Evolutionary conservation across 2,888 invertebrate genomes (phyloP).

Genomic region (Unio pictorum): DNA sequence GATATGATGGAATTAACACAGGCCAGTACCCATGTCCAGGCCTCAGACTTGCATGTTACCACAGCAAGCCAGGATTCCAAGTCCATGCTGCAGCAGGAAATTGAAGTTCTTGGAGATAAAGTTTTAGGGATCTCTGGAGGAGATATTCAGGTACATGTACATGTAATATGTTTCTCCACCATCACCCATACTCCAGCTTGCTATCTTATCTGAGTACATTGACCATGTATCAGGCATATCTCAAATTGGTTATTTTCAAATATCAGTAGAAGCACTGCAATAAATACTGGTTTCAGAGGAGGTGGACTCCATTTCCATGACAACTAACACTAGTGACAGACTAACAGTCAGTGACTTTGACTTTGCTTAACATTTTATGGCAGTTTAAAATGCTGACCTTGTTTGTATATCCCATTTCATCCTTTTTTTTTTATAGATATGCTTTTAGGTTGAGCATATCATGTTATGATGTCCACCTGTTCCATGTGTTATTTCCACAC

Average conservation of each 20-base stretch:
- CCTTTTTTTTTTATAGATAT: too few species aligned
- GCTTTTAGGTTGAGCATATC: too few species aligned
- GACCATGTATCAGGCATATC: background rate
- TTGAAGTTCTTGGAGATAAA: conserved; percentile 27
- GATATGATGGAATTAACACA: conserved; percentile 36
- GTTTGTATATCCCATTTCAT: too few species aligned
- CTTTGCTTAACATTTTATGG: too few species aligned
- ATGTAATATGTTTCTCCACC: conserved; percentile 7
- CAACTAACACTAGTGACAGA: too few species aligned
- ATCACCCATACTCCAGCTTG: background rate
- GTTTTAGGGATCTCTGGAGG: conserved; percentile 25
- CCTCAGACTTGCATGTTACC: background rate
- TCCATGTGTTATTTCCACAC: too few species aligned
- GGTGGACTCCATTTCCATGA: too few species aligned
- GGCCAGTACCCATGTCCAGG: conserved; percentile 10
- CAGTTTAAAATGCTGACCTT: too few species aligned
- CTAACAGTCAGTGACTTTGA: too few species aligned
- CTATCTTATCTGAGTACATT: background rate
- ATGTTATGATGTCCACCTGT: too few species aligned
- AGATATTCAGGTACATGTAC: conserved; percentile 13
- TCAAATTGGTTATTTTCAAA: background rate
- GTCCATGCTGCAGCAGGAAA: conserved; percentile 24
- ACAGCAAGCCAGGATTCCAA: conserved; percentile 5
- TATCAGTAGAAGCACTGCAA: background rate
- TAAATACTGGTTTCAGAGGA: background rate